Evolutionary conservation across 2,888 invertebrate genomes (phyloP).

Genomic region (Metalampra italica): DNA sequence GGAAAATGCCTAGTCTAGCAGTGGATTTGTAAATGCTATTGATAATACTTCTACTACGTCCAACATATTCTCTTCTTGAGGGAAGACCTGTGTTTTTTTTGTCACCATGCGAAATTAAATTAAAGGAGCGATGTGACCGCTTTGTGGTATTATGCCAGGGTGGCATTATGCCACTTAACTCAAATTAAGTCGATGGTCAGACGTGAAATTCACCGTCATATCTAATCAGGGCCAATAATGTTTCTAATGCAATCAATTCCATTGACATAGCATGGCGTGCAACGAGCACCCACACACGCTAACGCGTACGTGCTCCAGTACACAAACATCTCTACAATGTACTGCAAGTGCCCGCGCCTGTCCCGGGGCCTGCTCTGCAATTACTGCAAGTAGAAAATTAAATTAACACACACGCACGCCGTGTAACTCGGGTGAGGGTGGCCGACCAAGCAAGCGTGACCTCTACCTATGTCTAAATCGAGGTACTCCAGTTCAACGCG

Average conservation of each 20-base stretch:
- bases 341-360: slow-evolving; percentile 44
- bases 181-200: no score
- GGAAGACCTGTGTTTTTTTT: no score
- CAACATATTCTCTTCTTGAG: no score
- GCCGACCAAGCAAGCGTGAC: slow-evolving; percentile 35
- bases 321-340: slow-evolving; percentile 59
- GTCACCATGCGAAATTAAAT: no score
- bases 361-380: slow-evolving; percentile 47
- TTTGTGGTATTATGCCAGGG: no score
- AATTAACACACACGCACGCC: slow-evolving; percentile 74
- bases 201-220: neutral
- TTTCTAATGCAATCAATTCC: slow-evolving; percentile 24
- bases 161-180: no score
- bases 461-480: neutral
- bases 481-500: neutral
- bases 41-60: no score
- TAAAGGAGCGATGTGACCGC: no score
- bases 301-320: slow-evolving; percentile 35
- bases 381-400: slow-evolving; percentile 75
- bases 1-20: no score
- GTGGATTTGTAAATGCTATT: no score
- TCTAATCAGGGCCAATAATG: no score
- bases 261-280: slow-evolving; percentile 16
- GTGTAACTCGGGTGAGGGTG: slow-evolving; percentile 53
- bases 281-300: slow-evolving; percentile 32